Base-by-base conservation (phyloP, 1,140 invertebrate genomes). In the Mycetomoellerius zeteki region DNA sequence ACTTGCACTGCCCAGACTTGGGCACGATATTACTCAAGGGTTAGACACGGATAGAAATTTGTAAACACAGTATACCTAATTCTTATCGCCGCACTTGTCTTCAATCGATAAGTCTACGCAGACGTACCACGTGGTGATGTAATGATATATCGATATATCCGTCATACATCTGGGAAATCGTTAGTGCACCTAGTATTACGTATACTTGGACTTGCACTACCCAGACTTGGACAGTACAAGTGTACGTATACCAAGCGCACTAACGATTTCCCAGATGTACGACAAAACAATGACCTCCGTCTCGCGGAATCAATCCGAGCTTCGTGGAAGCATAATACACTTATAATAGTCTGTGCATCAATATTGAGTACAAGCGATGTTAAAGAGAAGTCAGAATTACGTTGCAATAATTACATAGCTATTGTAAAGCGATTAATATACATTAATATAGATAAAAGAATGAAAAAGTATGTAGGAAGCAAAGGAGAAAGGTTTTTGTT, bases 231-330 rank as follows among this genome's bases (percentile, higher is more conserved):
- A n/a, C n/a, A n/a, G n/a, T n/a, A n/a, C n/a, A n/a, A n/a, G 16
- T n/a, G 30, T 67, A 33, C 37, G 69, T 84, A 24, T 62, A 82
- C 24, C 19, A 50, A n/a, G 27, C n/a, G 24, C 37, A 50, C 37
- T 75, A 75, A 84, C 54, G 80, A 84, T 60, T 84, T 75, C 37
- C n/a, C 43, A 50, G 69, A 75, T 75, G 24, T 50, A 75, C 30
- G 54, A 84, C 80, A 47, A 84, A 81, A 75, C 80, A 75, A 84
- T 84, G 80, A 84, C 69, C 80, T 50, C 33, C 33, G 21, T 19
- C 14, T 69, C 69, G 30, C 24, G 19, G 54, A 37, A 84, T 84
- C 56, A 75, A 75, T 84, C 37, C 33, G n/a, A 43, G 56, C 54
- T 73, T 60, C 69, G n/a, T 30, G n/a, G 54, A 84, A 75, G 37